Evolutionary conservation across 2,888 invertebrate genomes (phyloP).

Genomic region (Geophilus truncorum): DNA sequence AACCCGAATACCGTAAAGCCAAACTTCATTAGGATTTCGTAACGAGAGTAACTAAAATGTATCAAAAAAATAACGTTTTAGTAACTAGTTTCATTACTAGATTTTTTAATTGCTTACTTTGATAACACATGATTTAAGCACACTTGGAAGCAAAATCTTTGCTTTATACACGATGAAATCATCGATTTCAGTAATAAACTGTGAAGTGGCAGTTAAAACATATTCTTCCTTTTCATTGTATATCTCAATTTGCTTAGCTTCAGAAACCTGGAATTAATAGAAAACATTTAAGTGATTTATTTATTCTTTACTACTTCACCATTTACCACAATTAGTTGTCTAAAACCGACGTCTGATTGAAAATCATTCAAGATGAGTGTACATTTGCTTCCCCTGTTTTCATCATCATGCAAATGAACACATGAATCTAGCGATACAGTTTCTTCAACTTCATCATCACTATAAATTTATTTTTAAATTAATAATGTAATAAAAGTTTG

Average conservation of each 20-base stretch:
- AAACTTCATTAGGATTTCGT: neutral
- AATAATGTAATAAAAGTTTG: neutral
- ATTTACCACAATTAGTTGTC: neutral
- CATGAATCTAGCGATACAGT: neutral
- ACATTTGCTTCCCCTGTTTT: neutral
- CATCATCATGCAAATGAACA: neutral
- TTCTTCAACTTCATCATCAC: neutral
- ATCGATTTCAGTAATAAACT: neutral
- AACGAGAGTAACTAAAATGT: neutral
- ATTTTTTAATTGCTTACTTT: neutral
- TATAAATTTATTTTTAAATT: neutral
- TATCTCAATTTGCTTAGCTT: neutral
- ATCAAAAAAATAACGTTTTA: neutral
- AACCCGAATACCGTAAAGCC: neutral
- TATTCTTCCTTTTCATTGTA: neutral
- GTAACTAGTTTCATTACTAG: no score
- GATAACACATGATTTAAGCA: neutral
- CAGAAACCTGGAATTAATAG: neutral
- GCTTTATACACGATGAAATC: slow-evolving; percentile 3
- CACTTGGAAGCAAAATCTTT: neutral
- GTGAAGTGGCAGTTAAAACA: neutral
- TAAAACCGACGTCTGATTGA: neutral
- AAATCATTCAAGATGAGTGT: neutral
- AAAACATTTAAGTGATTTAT: neutral
- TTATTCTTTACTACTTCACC: neutral